phyloP scores from a whole-genome alignment of 1,140 invertebrate species.

The Spodoptera frugiperda region DNA sequence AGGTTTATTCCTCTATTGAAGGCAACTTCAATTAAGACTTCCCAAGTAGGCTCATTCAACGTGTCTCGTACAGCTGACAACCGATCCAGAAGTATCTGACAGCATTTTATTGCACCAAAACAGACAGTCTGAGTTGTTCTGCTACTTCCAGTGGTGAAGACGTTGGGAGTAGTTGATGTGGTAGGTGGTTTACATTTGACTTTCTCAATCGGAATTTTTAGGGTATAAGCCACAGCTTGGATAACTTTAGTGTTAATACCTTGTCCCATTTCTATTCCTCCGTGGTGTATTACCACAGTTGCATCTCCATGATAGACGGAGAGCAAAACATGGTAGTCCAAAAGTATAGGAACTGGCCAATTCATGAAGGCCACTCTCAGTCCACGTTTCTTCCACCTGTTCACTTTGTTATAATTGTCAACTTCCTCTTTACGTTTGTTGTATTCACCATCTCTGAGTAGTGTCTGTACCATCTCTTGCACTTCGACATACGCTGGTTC shows the following conservation, averaged over 20 bases:
- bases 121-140: conserved; percentile 73
- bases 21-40: conserved; percentile 87
- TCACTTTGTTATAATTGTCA: conserved; percentile 88
- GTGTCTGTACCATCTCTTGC: conserved; percentile 86
- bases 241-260: conserved; percentile 92
- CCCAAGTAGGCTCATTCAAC: conserved; percentile 84
- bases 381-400: conserved; percentile 93
- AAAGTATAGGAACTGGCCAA: conserved; percentile 44
- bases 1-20: conserved; percentile 87
- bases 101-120: conserved; percentile 89
- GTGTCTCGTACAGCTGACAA: conserved; percentile 75
- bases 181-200: conserved; percentile 89
- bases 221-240: conserved; percentile 90
- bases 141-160: conserved; percentile 88
- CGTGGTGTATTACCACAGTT: conserved; percentile 91
- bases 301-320: conserved; percentile 92
- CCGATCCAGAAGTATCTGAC: conserved; percentile 87
- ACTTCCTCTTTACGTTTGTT: conserved; percentile 86
- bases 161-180: conserved; percentile 88
- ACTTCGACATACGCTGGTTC: conserved; percentile 79
- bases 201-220: conserved; percentile 89
- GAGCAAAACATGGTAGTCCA: conserved; percentile 88
- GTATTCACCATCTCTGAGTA: conserved; percentile 88
- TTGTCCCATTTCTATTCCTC: conserved; percentile 94
- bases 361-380: conserved; percentile 78